Percentiles rank a stretch among this genome's conserved stretches.
These are phyloP conservation scores for Drosophila mimetica DNA, from an alignment of 2,888 invertebrate species.

Conservation along the genomic window DNA sequence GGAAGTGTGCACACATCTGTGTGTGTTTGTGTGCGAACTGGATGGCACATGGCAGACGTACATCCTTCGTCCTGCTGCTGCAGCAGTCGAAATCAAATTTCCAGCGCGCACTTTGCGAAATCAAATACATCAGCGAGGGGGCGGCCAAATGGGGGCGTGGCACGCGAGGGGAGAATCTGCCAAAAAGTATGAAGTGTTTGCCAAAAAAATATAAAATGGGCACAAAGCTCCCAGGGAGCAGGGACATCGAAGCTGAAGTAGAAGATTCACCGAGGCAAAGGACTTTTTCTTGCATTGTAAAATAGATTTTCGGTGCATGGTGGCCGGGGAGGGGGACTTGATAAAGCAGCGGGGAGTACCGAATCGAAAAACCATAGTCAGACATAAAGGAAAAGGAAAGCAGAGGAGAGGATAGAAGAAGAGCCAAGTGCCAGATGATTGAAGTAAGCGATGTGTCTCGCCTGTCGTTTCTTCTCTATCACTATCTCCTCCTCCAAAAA, in stretches of 20 bases:
- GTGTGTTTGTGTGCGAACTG: slow-evolving; percentile 23
- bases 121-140: slow-evolving; percentile 67
- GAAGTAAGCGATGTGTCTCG: slow-evolving; percentile 46
- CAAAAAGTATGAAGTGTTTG: slow-evolving; percentile 72
- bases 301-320: slow-evolving; percentile 39
- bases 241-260: slow-evolving; percentile 41
- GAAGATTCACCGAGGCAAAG: slow-evolving; percentile 60
- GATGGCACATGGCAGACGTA: slow-evolving; percentile 47
- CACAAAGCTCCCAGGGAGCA: slow-evolving; percentile 61
- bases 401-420: neutral
- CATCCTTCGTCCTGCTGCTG: slow-evolving; percentile 29
- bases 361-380: slow-evolving; percentile 23
- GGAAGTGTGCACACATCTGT: slow-evolving; percentile 23
- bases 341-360: slow-evolving; percentile 20
- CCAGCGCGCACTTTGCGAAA: slow-evolving; percentile 78
- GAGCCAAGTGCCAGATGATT: slow-evolving; percentile 21
- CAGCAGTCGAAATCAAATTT: slow-evolving; percentile 67
- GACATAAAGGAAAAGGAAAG: slow-evolving; percentile 41
- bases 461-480: slow-evolving; percentile 29
- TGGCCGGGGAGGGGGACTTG: slow-evolving; percentile 9
- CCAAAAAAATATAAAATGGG: slow-evolving; percentile 72
- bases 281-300: slow-evolving; percentile 73
- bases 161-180: slow-evolving; percentile 2
- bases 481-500: slow-evolving; percentile 13
- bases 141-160: slow-evolving; percentile 18